Evolutionary conservation across 2,113 vertebrate genomes (phyloP).

Genomic region (Spea bombifrons): DNA sequence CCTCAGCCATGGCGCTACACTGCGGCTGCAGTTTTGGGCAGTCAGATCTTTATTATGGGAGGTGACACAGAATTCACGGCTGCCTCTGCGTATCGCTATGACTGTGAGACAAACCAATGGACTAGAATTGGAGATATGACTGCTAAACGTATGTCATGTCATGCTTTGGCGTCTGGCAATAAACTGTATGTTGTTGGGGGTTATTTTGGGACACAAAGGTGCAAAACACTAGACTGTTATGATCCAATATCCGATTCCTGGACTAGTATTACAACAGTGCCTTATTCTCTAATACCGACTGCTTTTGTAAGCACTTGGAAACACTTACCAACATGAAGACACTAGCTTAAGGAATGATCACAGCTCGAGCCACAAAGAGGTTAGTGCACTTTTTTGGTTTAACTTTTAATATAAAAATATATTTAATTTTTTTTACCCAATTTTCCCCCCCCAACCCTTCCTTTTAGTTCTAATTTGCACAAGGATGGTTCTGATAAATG

Average conservation of each 20-base stretch:
- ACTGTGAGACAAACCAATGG: conserved; percentile 89
- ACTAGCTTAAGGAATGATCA: background rate
- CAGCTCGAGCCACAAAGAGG: background rate
- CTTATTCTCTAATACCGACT: conserved; percentile 92
- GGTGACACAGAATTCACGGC: conserved; percentile 92
- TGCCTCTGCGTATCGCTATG: conserved; percentile 87
- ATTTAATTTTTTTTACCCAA: no score
- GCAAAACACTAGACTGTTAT: conserved; percentile 93
- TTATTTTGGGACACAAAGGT: conserved; percentile 92
- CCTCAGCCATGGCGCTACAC: conserved; percentile 94
- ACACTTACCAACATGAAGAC: conserved; percentile 79
- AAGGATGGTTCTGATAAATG: no score
- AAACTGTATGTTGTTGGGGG: conserved; percentile 94
- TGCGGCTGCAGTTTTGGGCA: conserved; percentile 84
- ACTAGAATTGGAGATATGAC: conserved; percentile 92
- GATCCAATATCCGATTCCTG: conserved; percentile 87
- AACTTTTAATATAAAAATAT: no score
- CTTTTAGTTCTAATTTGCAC: no score
- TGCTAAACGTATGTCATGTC: conserved; percentile 93
- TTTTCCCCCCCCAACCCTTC: no score
- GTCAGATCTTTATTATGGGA: conserved; percentile 97
- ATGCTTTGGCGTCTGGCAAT: conserved; percentile 87
- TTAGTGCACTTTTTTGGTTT: background rate
- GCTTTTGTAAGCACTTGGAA: conserved; percentile 98
- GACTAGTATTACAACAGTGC: conserved; percentile 93